Evolutionary conservation across 2,888 invertebrate species (phyloP).

Genomic region (Himalopsyche tibetana): DNA sequence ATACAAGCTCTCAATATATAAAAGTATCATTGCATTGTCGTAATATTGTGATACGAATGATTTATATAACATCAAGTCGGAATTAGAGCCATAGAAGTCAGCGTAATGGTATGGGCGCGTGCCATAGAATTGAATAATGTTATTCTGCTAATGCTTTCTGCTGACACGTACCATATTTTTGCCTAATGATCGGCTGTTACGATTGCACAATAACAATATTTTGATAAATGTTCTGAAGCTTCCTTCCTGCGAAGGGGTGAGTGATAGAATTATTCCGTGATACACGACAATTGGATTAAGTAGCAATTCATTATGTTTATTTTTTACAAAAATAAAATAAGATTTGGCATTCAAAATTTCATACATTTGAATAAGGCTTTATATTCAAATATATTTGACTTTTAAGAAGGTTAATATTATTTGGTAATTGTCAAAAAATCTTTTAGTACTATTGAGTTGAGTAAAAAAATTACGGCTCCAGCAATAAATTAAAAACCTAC

Average conservation of each 20-base stretch:
- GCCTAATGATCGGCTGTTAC: constrained; percentile 58
- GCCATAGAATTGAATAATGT: constrained; percentile 57
- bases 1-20: background rate
- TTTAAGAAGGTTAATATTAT: no score
- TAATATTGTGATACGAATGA: constrained; percentile 45
- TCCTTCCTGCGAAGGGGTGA: constrained; percentile 33
- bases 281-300: no score
- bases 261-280: background rate
- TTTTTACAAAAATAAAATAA: no score
- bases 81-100: constrained; percentile 43
- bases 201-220: constrained; percentile 63
- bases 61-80: constrained; percentile 45
- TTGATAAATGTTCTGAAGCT: constrained; percentile 60
- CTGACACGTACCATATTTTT: constrained; percentile 57
- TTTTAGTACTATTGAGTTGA: no score
- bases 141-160: constrained; percentile 51
- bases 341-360: no score
- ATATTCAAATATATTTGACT: no score
- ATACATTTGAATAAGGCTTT: no score
- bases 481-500: no score
- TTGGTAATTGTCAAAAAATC: no score
- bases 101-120: constrained; percentile 60
- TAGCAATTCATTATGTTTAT: no score
- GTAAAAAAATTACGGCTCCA: no score
- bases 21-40: background rate